Percentiles rank a stretch among this genome's conserved stretches.
phyloP scores from a whole-genome alignment of 2,888 invertebrate species.

The Nymphalis polychloros region DNA sequence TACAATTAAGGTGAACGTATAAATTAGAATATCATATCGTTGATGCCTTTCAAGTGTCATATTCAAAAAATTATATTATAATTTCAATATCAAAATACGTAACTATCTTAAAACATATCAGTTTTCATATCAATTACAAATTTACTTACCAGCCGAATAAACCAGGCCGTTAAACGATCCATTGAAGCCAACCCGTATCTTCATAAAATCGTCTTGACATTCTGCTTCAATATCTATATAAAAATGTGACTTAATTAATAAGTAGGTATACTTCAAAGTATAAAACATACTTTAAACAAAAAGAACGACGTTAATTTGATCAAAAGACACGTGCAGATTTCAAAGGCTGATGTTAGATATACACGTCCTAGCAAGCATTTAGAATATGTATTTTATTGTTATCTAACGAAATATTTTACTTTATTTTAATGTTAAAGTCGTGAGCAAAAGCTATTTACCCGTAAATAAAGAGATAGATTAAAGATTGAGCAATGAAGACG shows the following conservation, averaged over 20 bases:
- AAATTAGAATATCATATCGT: too few relatives aligned
- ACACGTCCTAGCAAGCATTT: too few relatives aligned
- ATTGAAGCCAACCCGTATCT: constrained; percentile 95
- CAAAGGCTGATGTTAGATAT: too few relatives aligned
- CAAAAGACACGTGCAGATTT: too few relatives aligned
- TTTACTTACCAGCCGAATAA: constrained; percentile 90
- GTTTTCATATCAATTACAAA: neutral
- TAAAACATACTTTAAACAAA: too few relatives aligned
- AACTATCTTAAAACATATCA: too few relatives aligned
- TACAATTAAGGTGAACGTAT: too few relatives aligned
- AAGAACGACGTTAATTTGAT: too few relatives aligned
- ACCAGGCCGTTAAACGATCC: constrained; percentile 94
- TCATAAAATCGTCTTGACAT: constrained; percentile 98
- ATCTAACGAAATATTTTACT: neutral
- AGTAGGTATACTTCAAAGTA: neutral
- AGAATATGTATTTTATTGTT: too few relatives aligned
- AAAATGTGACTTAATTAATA: constrained; percentile 14
- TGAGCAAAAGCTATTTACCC: neutral
- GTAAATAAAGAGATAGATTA: constrained; percentile 44
- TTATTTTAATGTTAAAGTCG: neutral
- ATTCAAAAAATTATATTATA: neutral
- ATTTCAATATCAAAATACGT: constrained; percentile 6
- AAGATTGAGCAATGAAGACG: constrained; percentile 57
- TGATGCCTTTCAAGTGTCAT: neutral
- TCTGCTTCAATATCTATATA: constrained; percentile 94